phyloP scores from a whole-genome alignment of 2,797 vertebrate species.

The Macropus fuliginosus region DNA sequence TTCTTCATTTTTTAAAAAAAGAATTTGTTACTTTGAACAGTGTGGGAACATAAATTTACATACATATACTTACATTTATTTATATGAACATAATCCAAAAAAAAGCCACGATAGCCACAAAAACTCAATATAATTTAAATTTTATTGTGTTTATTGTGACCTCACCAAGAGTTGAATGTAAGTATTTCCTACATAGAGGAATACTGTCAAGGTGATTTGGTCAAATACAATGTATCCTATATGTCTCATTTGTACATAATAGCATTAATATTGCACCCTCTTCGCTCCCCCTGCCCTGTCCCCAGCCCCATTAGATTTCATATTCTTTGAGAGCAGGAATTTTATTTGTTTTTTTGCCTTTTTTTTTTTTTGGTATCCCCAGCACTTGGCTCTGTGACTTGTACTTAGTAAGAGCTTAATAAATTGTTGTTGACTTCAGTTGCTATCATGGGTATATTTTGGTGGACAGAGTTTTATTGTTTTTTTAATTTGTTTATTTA shows the following conservation, averaged over 20 bases:
- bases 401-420: neutral
- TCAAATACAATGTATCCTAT: neutral
- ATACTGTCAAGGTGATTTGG: neutral
- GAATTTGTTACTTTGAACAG: neutral
- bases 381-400: neutral
- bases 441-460: neutral
- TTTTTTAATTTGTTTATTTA: neutral
- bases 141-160: neutral
- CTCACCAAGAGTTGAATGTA: neutral
- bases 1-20: neutral
- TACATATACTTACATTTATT: neutral
- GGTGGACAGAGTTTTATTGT: neutral
- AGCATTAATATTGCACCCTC: neutral
- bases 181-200: neutral
- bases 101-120: neutral
- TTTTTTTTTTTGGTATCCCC: neutral
- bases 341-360: neutral
- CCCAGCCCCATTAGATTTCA: neutral
- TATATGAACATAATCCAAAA: neutral
- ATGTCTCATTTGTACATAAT: neutral
- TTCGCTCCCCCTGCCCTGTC: too few relatives aligned
- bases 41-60: neutral
- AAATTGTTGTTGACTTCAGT: neutral
- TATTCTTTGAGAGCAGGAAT: neutral
- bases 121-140: neutral